These are phyloP conservation scores for Oreotrochilus melanogaster DNA, from an alignment of 2,113 vertebrate genomes.

Conservation along the genomic window DNA sequence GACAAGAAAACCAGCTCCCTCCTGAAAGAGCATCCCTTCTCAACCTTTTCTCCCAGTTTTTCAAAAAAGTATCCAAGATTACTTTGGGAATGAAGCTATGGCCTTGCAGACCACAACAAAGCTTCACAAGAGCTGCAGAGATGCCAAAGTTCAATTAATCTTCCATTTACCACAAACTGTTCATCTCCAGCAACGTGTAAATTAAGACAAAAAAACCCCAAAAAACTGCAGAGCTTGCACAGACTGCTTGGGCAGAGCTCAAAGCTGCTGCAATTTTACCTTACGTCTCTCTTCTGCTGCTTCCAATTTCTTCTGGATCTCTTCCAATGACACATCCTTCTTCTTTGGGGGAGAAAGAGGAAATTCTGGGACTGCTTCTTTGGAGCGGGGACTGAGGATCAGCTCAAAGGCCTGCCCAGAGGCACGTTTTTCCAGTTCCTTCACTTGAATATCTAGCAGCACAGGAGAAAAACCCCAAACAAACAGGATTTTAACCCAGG, in stretches of 20 bases:
- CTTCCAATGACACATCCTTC: conserved; percentile 92
- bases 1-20: neutral
- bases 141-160: neutral
- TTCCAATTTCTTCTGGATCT: conserved; percentile 94
- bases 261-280: conserved; percentile 73
- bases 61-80: neutral
- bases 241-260: neutral
- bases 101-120: neutral
- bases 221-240: neutral
- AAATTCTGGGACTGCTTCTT: conserved; percentile 89
- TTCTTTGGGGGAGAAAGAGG: conserved; percentile 91
- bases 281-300: conserved; percentile 95
- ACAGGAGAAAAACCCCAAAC: neutral
- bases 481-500: neutral
- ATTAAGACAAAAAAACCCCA: neutral
- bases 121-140: accelerated
- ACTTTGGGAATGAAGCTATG: neutral
- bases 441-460: conserved; percentile 89
- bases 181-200: too few species aligned
- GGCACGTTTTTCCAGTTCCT: conserved; percentile 92
- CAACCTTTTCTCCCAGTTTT: accelerated
- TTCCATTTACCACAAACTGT: neutral
- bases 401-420: conserved; percentile 97
- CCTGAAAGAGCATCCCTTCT: neutral
- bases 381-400: conserved; percentile 88